Evolutionary conservation across 2,888 invertebrate genomes (phyloP).

Genomic region (Rutpela maculata): DNA sequence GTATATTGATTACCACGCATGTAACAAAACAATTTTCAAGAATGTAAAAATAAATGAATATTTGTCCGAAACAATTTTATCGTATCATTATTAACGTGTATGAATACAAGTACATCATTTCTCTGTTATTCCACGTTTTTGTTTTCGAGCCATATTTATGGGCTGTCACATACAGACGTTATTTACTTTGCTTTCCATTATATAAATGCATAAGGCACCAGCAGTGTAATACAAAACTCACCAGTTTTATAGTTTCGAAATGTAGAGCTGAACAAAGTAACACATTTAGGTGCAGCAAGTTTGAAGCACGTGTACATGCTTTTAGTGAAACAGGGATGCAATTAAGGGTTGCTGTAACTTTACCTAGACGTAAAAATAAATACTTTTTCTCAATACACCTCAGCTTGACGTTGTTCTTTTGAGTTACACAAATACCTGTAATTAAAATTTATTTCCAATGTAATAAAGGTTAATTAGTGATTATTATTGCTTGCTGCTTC

Average conservation of each 20-base stretch:
- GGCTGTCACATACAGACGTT: constrained; percentile 26
- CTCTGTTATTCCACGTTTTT: constrained; percentile 21
- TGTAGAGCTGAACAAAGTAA: constrained; percentile 16
- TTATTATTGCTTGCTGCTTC: no score
- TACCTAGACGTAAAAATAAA: not conserved
- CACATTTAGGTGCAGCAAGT: not conserved
- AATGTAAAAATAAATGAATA: no score
- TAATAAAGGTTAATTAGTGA: no score
- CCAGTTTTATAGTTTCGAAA: constrained; percentile 7
- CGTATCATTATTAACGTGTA: not conserved
- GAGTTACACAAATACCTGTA: not conserved
- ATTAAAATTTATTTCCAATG: not conserved
- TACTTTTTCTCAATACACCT: not conserved
- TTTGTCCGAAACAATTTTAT: not conserved
- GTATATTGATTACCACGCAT: no score
- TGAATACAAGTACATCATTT: not conserved
- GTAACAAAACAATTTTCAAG: no score
- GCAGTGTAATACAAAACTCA: not conserved
- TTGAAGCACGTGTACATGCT: not conserved
- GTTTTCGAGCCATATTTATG: not conserved
- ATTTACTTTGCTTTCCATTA: constrained; percentile 30
- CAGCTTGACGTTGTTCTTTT: not conserved
- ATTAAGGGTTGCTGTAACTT: not conserved
- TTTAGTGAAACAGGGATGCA: not conserved
- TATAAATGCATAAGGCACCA: constrained; percentile 8